A percentile compares a stretch with the other conserved stretches of the same genome.
Conservation (phyloP, 2,113 vertebrate species). For the Pogonocichla stellata region DNA sequence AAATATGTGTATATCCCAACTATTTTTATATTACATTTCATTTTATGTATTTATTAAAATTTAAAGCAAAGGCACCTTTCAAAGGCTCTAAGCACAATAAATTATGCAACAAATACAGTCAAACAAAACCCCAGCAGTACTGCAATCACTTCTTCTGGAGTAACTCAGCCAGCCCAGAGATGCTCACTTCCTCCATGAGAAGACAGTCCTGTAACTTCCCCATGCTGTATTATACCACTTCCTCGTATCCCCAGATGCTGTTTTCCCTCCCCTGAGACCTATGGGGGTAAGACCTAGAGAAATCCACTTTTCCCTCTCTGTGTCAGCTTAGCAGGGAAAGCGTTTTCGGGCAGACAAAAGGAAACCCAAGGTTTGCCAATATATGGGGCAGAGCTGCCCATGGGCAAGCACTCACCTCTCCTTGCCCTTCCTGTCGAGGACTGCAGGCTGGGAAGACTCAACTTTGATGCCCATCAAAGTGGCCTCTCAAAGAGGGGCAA, state of each 20-base stretch:
- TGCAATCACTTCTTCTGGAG: neutral
- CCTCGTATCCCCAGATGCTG: neutral
- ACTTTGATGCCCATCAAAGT: neutral
- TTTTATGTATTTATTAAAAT: neutral
- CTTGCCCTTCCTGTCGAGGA: accelerated
- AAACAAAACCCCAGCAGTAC: neutral
- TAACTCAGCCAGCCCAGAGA: neutral
- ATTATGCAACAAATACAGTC: neutral
- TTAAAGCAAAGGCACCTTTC: neutral
- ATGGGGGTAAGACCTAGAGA: accelerated
- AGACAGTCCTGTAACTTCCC: neutral
- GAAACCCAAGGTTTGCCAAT: neutral
- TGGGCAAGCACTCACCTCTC: accelerated
- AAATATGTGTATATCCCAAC: neutral
- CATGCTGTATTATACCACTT: neutral
- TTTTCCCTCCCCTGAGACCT: neutral
- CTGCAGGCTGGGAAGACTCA: accelerated
- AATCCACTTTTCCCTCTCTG: neutral
- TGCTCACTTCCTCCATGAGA: neutral
- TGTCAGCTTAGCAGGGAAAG: accelerated
- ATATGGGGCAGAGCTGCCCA: neutral
- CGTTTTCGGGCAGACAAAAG: neutral
- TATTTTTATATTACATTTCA: neutral
- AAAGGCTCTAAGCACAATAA: neutral
- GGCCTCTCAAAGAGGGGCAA: too few species aligned